These are phyloP conservation scores for Hirundichthys speculiger DNA, from an alignment of 2,113 vertebrate species.

Conservation along the genomic window DNA sequence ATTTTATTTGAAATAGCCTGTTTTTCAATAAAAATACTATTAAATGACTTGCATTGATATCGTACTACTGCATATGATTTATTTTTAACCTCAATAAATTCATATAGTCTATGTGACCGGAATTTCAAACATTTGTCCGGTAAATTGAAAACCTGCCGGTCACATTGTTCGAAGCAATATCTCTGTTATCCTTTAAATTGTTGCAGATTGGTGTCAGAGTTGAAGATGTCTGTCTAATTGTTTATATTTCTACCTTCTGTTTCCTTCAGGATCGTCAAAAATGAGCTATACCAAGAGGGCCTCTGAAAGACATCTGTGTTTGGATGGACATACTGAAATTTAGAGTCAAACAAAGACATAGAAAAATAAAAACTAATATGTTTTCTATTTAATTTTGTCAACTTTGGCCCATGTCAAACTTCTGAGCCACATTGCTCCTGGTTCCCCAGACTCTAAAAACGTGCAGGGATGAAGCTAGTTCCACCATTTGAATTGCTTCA, in stretches of 20 bases:
- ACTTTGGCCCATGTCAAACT: conserved; percentile 83
- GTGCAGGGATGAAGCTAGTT: conserved; percentile 85
- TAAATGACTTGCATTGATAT: too few species aligned
- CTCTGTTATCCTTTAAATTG: not conserved
- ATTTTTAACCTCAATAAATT: too few species aligned
- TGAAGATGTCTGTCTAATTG: not conserved
- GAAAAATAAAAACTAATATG: conserved; percentile 65
- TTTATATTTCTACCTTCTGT: conserved; percentile 1
- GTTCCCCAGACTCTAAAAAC: conserved; percentile 70
- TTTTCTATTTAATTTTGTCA: conserved; percentile 84
- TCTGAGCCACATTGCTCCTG: conserved; percentile 82
- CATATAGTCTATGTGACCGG: too few species aligned
- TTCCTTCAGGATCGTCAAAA: conserved; percentile 91
- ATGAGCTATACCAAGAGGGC: conserved; percentile 85
- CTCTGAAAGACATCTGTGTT: conserved; percentile 76
- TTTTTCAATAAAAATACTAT: too few species aligned
- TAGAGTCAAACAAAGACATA: conserved; percentile 73
- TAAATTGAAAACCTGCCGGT: too few species aligned
- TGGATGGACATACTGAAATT: conserved; percentile 78
- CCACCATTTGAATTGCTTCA: conserved; percentile 80
- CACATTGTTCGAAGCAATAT: too few species aligned
- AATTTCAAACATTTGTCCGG: too few species aligned
- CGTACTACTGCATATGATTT: too few species aligned
- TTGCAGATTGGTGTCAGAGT: not conserved
- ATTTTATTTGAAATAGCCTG: too few species aligned